These are phyloP conservation scores for Edolisoma coerulescens DNA, from an alignment of 2,113 vertebrate species.

Conservation along the genomic window DNA sequence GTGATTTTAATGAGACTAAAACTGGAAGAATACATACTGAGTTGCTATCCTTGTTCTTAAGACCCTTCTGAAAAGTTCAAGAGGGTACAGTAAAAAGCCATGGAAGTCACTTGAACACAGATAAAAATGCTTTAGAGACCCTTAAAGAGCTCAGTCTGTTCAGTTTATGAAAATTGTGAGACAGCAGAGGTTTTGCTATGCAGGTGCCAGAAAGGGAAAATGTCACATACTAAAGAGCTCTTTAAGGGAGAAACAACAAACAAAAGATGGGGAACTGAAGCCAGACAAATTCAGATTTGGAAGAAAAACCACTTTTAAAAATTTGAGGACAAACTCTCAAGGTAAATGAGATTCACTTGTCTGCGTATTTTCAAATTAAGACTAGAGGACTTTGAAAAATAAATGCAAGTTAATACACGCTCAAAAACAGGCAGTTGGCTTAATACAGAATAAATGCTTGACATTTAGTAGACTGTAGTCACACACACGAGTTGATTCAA, in stretches of 20 bases:
- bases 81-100: neutral
- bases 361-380: neutral
- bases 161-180: neutral
- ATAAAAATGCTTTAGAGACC: neutral
- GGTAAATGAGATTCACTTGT: neutral
- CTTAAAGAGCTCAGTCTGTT: neutral
- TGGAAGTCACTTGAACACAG: neutral
- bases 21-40: neutral
- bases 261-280: neutral
- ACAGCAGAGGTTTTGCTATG: neutral
- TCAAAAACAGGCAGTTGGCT: neutral
- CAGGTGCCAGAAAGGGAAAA: constrained; percentile 19
- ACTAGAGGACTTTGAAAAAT: constrained; percentile 1
- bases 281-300: constrained; percentile 9
- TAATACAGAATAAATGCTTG: neutral
- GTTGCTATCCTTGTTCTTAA: neutral
- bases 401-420: neutral
- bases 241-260: constrained; percentile 26
- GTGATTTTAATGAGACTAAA: neutral
- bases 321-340: neutral
- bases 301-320: neutral
- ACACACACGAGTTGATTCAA: neutral
- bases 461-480: neutral
- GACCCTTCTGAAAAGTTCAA: neutral
- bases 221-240: neutral